phyloP scores from a whole-genome alignment of 2,888 invertebrate genomes.

The Apamea crenata region DNA sequence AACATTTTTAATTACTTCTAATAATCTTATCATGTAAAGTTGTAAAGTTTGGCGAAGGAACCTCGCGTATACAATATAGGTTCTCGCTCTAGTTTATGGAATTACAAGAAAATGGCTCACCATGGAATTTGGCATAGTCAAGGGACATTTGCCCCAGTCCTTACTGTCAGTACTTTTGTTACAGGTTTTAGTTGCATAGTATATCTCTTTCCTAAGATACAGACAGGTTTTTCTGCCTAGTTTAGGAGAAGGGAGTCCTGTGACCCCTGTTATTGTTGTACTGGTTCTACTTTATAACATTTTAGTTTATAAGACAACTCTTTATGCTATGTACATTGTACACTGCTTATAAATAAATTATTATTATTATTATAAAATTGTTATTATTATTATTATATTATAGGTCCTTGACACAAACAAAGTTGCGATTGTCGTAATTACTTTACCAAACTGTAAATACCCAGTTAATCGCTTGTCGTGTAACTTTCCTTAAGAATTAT shows the following conservation, averaged over 20 bases:
- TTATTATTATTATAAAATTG: no score
- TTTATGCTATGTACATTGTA: no score
- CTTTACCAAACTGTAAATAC: not conserved
- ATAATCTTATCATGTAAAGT: constrained; percentile 1
- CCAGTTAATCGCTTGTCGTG: not conserved
- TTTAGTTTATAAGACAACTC: no score
- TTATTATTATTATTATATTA: no score
- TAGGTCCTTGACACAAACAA: not conserved
- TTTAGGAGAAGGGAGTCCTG: no score
- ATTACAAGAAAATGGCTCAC: constrained; percentile 17
- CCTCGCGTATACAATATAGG: not conserved
- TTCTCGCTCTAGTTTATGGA: constrained; percentile 23
- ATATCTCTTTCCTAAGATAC: no score
- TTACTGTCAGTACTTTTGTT: not conserved
- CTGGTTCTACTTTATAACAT: no score
- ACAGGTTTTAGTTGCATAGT: not conserved
- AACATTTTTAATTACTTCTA: not conserved
- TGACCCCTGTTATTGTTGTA: no score
- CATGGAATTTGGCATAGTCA: not conserved
- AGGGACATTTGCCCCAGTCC: not conserved
- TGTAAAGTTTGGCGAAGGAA: constrained; percentile 11
- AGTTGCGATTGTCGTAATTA: not conserved
- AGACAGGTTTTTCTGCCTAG: no score
- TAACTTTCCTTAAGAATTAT: not conserved
- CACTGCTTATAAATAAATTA: no score